Evolutionary conservation across 53 echinoderm and acorn worm species (phyloP).

Genomic region (Antedon mediterranea): DNA sequence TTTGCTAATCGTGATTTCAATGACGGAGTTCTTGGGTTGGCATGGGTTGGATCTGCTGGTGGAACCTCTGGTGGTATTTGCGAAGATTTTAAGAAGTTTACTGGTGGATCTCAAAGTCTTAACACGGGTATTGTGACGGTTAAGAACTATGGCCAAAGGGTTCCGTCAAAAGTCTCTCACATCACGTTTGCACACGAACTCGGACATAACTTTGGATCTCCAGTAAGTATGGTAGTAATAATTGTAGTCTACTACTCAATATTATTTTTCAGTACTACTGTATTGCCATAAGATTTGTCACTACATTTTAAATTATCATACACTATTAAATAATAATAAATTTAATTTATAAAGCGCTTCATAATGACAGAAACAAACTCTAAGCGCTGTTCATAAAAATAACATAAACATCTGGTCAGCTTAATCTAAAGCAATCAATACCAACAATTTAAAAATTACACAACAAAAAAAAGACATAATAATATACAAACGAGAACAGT

Average conservation of each 20-base stretch:
- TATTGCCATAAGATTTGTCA: too few species aligned
- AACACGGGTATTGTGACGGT: constrained; percentile 93
- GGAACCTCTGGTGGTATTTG: constrained; percentile 94
- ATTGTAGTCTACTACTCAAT: not conserved
- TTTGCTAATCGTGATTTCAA: constrained; percentile 92
- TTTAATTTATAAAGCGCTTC: too few species aligned
- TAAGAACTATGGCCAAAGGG: constrained; percentile 81
- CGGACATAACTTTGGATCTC: constrained; percentile 98
- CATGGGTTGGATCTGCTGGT: constrained; percentile 82
- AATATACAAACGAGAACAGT: too few species aligned
- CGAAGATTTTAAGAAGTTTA: constrained; percentile 33
- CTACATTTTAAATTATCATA: not conserved
- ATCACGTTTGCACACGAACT: constrained; percentile 96
- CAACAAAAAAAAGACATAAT: too few species aligned
- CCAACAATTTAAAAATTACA: too few species aligned
- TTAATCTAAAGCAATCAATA: too few species aligned
- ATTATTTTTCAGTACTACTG: too few species aligned
- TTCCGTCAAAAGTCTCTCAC: constrained; percentile 68
- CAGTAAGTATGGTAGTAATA: constrained; percentile 43
- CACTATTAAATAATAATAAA: too few species aligned
- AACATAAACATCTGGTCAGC: too few species aligned
- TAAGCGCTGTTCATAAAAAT: too few species aligned
- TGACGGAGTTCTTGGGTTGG: constrained; percentile 83
- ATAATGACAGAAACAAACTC: too few species aligned
- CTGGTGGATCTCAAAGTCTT: constrained; percentile 51